These are phyloP conservation scores for Eudasyphora cyanicolor DNA, from an alignment of 2,888 invertebrate genomes.

Conservation along the genomic window DNA sequence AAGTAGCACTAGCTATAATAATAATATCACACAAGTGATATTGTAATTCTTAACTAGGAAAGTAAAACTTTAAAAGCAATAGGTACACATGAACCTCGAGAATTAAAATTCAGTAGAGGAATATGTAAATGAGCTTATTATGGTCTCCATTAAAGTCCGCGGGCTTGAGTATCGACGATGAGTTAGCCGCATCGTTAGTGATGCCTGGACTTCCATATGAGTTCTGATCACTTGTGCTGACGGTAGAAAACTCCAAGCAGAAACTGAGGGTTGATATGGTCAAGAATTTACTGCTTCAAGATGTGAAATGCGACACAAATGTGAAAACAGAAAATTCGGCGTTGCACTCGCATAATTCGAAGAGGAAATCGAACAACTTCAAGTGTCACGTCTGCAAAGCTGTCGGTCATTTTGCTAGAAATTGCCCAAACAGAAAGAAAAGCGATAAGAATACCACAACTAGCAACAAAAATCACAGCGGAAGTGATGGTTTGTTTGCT, in stretches of 20 bases:
- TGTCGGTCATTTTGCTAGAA: background rate
- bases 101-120: constrained; percentile 10
- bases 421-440: background rate
- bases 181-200: constrained; percentile 57
- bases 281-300: background rate
- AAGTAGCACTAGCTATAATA: no score
- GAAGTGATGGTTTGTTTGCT: background rate
- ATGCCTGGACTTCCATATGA: constrained; percentile 34
- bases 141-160: constrained; percentile 59
- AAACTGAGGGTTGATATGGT: no score
- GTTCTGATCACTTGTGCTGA: constrained; percentile 48
- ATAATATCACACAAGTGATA: no score
- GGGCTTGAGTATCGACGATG: constrained; percentile 60
- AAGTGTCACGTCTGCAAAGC: background rate
- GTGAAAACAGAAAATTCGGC: background rate
- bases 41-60: constrained; percentile 35
- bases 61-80: constrained; percentile 7
- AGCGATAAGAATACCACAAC: background rate
- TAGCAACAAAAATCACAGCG: background rate
- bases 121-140: constrained; percentile 58
- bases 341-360: background rate
- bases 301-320: background rate
- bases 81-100: constrained; percentile 9
- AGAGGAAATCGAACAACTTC: background rate
- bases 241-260: constrained; percentile 50